These are phyloP conservation scores for Leptobrachium leishanense DNA, from an alignment of 2,113 vertebrate species.

Conservation along the genomic window DNA sequence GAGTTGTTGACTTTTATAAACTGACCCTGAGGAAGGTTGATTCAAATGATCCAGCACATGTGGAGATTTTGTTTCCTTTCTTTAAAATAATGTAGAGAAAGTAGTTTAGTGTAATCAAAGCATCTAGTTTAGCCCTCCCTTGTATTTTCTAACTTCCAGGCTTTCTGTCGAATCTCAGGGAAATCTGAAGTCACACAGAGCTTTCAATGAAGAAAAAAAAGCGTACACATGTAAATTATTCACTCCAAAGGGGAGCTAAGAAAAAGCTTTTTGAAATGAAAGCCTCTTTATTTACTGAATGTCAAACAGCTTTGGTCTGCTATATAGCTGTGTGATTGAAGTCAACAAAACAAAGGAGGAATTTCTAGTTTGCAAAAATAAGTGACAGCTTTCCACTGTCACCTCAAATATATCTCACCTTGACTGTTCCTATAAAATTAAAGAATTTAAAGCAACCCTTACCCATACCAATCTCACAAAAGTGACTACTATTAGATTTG, in stretches of 20 bases:
- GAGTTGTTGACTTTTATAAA: conserved; percentile 39
- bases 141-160: conserved; percentile 36
- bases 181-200: conserved; percentile 49
- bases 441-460: too few species aligned
- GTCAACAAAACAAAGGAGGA: conserved; percentile 43
- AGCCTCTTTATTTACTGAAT: conserved; percentile 50
- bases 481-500: too few species aligned
- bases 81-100: conserved; percentile 41
- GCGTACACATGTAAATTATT: conserved; percentile 49
- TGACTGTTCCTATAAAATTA: neutral
- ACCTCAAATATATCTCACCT: conserved; percentile 36
- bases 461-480: too few species aligned
- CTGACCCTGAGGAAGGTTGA: conserved; percentile 45
- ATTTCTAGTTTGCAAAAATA: conserved; percentile 32
- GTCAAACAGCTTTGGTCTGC: conserved; percentile 43
- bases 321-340: conserved; percentile 41
- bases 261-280: conserved; percentile 49
- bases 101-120: conserved; percentile 49
- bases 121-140: conserved; percentile 44
- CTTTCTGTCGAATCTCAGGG: conserved; percentile 36
- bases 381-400: conserved; percentile 28
- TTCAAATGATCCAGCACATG: conserved; percentile 42
- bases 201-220: conserved; percentile 48
- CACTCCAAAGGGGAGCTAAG: conserved; percentile 48
- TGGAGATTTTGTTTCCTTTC: conserved; percentile 44